Conservation (phyloP, 2,113 vertebrate genomes). For the Pangasianodon gigas region DNA sequence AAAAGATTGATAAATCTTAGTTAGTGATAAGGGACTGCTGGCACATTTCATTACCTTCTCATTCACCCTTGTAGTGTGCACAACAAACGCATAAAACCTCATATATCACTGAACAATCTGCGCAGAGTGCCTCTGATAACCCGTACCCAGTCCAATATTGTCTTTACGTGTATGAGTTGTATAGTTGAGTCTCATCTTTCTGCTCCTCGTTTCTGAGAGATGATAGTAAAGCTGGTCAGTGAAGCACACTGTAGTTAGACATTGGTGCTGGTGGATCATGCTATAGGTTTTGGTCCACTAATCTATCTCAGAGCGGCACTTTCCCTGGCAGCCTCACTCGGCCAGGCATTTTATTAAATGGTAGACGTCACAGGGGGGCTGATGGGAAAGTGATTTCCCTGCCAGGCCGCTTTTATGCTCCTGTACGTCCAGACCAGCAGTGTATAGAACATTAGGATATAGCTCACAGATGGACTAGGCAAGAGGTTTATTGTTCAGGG, state of each 20-base stretch:
- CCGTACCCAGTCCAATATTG: background rate
- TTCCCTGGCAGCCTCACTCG: slow-evolving; percentile 6
- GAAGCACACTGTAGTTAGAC: background rate
- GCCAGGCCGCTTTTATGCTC: slow-evolving; percentile 10
- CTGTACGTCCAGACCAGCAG: background rate
- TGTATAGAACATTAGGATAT: background rate
- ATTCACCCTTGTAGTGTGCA: background rate
- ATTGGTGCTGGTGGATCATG: background rate
- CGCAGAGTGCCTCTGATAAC: background rate
- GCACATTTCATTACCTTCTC: background rate
- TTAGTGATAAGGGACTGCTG: background rate
- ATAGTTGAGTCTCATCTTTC: background rate
- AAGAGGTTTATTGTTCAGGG: background rate
- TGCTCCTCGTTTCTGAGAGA: background rate
- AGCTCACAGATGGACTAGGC: background rate
- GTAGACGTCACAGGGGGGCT: background rate
- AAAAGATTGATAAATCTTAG: no score
- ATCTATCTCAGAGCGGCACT: slow-evolving; percentile 1
- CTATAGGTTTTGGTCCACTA: background rate
- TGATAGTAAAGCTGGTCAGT: background rate
- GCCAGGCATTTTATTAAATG: slow-evolving; percentile 18
- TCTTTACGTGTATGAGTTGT: background rate
- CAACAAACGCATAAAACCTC: background rate
- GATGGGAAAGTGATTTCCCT: slow-evolving; percentile 31
- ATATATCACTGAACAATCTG: background rate